These are phyloP conservation scores for Pelusios castaneus DNA, from an alignment of 2,113 vertebrate genomes.

Conservation along the genomic window DNA sequence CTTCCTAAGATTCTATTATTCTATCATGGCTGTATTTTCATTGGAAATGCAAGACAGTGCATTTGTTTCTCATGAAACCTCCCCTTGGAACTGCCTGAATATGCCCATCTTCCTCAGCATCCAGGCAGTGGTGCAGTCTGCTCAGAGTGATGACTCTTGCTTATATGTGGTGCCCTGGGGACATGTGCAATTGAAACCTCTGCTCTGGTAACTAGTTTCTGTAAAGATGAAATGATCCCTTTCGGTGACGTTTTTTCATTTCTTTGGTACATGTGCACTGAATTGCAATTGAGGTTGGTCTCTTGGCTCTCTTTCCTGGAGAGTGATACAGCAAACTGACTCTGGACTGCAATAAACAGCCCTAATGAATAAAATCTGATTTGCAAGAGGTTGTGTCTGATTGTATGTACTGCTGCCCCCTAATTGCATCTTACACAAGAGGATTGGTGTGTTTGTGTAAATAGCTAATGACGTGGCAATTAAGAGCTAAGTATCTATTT, in stretches of 20 bases:
- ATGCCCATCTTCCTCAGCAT: not conserved
- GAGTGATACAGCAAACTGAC: not conserved
- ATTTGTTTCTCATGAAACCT: not conserved
- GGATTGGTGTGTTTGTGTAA: not conserved
- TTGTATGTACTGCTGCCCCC: not conserved
- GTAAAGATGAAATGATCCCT: not conserved
- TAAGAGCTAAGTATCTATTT: not conserved
- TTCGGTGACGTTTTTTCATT: not conserved
- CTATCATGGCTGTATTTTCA: not conserved
- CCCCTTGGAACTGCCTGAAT: not conserved
- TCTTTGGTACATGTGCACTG: not conserved
- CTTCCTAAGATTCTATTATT: no score
- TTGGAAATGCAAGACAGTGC: not conserved
- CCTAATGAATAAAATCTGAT: not conserved
- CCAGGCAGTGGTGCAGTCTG: not conserved
- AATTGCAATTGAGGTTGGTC: not conserved
- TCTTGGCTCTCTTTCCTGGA: not conserved
- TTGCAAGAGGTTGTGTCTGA: not conserved
- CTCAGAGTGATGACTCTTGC: not conserved
- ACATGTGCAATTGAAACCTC: not conserved
- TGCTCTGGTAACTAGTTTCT: not conserved
- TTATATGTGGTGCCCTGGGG: not conserved
- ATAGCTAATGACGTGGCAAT: not conserved
- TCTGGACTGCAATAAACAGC: not conserved
- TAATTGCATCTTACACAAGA: not conserved